Evolutionary conservation across 2,113 vertebrate genomes (phyloP), one percentile per base, ranked within the genome.

Genomic region (Pygathrix nemaeus): DNA sequence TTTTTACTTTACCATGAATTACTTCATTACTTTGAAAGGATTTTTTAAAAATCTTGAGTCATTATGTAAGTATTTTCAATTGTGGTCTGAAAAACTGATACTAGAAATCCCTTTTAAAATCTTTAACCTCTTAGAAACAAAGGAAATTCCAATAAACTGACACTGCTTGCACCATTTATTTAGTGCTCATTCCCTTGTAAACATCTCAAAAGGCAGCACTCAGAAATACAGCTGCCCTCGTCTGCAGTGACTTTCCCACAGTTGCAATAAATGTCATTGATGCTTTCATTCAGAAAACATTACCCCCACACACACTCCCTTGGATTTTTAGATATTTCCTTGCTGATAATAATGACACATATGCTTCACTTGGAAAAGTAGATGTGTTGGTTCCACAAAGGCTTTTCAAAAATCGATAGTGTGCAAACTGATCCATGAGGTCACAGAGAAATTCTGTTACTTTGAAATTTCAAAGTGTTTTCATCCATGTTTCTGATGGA

Each of bases 391-490:
- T 66, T 97, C 52, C 93, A 76, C 82, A 94, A 88, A 94, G 45
- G 16, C 20, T 70, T 85, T 68, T 86, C 55, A 64, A 79, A 96
- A 96, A 96, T 94, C 93, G 94, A 43, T 76, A 95, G 35, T 84
- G 45, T 83, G 55, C 45, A 97, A 89, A 93, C 66, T 80, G 86
- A 97, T 96, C 78, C 35, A 59, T 45, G 86, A 93, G 86, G 97
- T 95, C 85, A 94, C 50, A 95, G 59, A 48, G n/a, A 85, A 96
- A 86, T 93, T 85, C 59, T 90, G 25, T 82, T 94, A 81, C 81
- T 97, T 97, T 97, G 90, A 94, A 97, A 97, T 96, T 94, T 97
- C 93, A 94, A 88, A 96, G 57, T 82, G 50, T 95, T 96, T 97
- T 97, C 94, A 92, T 93, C 59, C 89, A 32, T 64, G 86, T 96